A percentile compares a stretch with the other conserved stretches of the same genome.
phyloP scores from a whole-genome alignment of 37 sponge, comb jelly and placozoan species.

The Chondrosia reniformis region DNA sequence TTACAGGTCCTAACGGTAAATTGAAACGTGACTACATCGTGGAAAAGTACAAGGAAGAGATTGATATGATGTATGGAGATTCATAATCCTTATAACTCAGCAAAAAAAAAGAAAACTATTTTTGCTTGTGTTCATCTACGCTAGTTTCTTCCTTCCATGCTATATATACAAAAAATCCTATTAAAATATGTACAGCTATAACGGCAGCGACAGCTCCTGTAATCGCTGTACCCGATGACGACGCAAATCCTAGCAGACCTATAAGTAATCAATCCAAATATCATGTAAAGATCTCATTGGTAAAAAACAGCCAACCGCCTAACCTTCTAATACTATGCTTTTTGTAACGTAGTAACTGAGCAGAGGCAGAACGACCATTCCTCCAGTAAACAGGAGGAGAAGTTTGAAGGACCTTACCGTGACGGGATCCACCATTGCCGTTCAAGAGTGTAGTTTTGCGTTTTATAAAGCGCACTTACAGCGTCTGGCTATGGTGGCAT shows the following conservation, averaged over 20 bases:
- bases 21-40: slow-evolving; percentile 58
- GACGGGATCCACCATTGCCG: slow-evolving; percentile 1
- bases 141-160: slow-evolving; percentile 60
- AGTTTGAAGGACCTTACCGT: neutral
- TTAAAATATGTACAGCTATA: slow-evolving; percentile 54
- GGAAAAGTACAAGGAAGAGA: slow-evolving; percentile 59
- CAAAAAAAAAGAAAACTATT: too few species aligned
- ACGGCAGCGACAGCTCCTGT: slow-evolving; percentile 61
- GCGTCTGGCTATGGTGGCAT: too few species aligned
- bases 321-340: slow-evolving; percentile 60
- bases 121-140: neutral
- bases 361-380: slow-evolving; percentile 59
- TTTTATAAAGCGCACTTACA: too few species aligned
- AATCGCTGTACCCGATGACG: too few species aligned
- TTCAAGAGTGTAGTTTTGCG: too few species aligned
- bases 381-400: slow-evolving; percentile 41
- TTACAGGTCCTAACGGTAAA: slow-evolving; percentile 76
- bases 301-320: neutral
- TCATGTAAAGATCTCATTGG: too few species aligned
- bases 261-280: too few species aligned
- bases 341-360: too few species aligned
- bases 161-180: slow-evolving; percentile 55
- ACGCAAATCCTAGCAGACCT: too few species aligned
- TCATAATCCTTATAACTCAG: neutral
- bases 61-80: slow-evolving; percentile 63